These are phyloP conservation scores for Amphiprion ocellaris DNA, from an alignment of 2,113 vertebrate species.

Conservation along the genomic window DNA sequence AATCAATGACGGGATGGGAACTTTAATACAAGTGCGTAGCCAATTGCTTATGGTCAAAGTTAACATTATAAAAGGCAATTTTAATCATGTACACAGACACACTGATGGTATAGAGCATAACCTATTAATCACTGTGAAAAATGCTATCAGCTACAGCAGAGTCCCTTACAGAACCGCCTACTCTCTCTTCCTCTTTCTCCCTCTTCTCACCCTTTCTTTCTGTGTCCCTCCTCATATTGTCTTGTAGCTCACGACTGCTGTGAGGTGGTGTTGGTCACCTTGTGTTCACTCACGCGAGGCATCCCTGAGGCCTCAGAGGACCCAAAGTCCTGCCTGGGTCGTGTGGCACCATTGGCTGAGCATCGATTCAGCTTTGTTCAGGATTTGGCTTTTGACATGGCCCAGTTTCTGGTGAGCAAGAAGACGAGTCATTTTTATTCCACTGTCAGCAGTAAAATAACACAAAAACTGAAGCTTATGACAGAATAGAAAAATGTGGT, in stretches of 20 bases:
- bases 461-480: constrained; percentile 7
- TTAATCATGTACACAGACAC: neutral
- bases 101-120: neutral
- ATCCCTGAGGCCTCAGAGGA: constrained; percentile 81
- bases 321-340: neutral
- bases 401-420: constrained; percentile 90
- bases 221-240: constrained; percentile 16
- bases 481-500: constrained; percentile 15
- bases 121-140: neutral
- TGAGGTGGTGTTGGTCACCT: constrained; percentile 91
- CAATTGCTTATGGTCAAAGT: no score
- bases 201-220: neutral
- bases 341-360: constrained; percentile 85
- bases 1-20: no score
- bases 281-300: constrained; percentile 87
- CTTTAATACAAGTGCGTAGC: no score
- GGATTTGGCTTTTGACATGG: constrained; percentile 94
- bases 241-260: constrained; percentile 93
- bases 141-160: neutral
- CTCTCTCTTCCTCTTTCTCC: neutral
- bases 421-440: neutral
- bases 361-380: constrained; percentile 91
- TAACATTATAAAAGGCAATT: neutral
- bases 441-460: neutral
- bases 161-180: neutral